Conservation (phyloP, 2,888 invertebrate genomes). For the Fabriciana adippe region DNA sequence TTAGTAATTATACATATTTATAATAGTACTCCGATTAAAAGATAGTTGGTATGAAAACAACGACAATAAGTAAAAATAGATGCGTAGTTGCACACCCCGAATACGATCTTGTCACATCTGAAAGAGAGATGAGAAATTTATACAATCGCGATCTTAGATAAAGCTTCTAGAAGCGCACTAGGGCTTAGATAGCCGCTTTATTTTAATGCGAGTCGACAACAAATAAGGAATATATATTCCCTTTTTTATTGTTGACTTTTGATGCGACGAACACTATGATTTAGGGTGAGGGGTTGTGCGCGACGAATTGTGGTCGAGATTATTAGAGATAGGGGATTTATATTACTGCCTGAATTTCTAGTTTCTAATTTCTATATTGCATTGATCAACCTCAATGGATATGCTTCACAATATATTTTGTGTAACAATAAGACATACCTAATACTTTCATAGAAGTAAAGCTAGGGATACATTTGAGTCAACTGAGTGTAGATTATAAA, state of each 20-base stretch:
- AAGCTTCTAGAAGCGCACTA: slow-evolving; percentile 70
- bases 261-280: slow-evolving; percentile 74
- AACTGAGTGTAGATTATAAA: slow-evolving; percentile 37
- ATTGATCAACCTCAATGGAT: slow-evolving; percentile 41
- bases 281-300: slow-evolving; percentile 71
- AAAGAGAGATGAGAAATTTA: slow-evolving; percentile 72
- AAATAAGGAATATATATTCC: slow-evolving; percentile 81
- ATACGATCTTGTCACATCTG: slow-evolving; percentile 31
- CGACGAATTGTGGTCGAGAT: slow-evolving; percentile 76
- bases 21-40: neutral
- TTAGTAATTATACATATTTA: too few species aligned
- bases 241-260: slow-evolving; percentile 74
- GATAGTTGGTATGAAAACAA: slow-evolving; percentile 8
- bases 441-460: slow-evolving; percentile 11
- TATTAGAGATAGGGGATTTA: slow-evolving; percentile 69
- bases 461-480: slow-evolving; percentile 32
- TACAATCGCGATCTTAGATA: slow-evolving; percentile 80
- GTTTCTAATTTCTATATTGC: slow-evolving; percentile 67
- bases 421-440: neutral
- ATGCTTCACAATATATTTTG: slow-evolving; percentile 14
- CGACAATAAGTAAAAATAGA: slow-evolving; percentile 62
- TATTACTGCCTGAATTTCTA: slow-evolving; percentile 65
- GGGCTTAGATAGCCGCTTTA: slow-evolving; percentile 76
- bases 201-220: slow-evolving; percentile 81
- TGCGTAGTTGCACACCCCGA: slow-evolving; percentile 60